Evolutionary conservation across 2,797 vertebrate genomes (phyloP), one percentile per base, ranked within the genome.

Genomic region (Danio jaintianensis): DNA sequence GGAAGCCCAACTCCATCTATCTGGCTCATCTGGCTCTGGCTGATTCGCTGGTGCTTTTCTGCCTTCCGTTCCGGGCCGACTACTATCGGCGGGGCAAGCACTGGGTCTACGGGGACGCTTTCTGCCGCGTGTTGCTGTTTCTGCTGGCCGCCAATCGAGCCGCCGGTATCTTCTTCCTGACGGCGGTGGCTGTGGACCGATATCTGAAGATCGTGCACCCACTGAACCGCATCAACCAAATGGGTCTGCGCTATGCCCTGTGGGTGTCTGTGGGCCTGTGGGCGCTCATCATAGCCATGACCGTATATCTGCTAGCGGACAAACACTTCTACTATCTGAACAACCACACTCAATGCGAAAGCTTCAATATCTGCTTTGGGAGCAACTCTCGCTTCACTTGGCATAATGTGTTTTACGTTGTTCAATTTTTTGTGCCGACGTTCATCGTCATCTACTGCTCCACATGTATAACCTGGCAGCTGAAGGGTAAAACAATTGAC

Each of bases 191-290:
- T 0, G 90, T 95, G 0, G 94, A 95, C 75, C 92, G 94, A 1
- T 95, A 94, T 88, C 86, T 94, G 8, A 94, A 92, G 87, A 94
- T 95, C 0, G 91, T 95, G 12, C 92, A 92, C 75, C 94, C 94
- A 0, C 62, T 82, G 40, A 89, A 89, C 86, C 77, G 73, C 1
- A 87, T 95, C 81, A 95, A 94, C 86, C 87, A 75, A 0, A 90
- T 93, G 89, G 89, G 91, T 4, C 75, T 93, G 16, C 76, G 58
- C 45, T 92, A 93, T 0, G 92, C 93, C 6, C 68, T 89, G 7
- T 83, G 85, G 84, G 92, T 94, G 56, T 94, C 92, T 6, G 53
- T 90, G 0, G 84, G 90, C n/a, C 83, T 95, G 62, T 95, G 94
- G 94, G 72, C 2, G 7, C 84, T 91, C 48, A 93, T 94, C 0